Conservation (phyloP, 2,888 invertebrate species). For the Leptura quadrifasciata region DNA sequence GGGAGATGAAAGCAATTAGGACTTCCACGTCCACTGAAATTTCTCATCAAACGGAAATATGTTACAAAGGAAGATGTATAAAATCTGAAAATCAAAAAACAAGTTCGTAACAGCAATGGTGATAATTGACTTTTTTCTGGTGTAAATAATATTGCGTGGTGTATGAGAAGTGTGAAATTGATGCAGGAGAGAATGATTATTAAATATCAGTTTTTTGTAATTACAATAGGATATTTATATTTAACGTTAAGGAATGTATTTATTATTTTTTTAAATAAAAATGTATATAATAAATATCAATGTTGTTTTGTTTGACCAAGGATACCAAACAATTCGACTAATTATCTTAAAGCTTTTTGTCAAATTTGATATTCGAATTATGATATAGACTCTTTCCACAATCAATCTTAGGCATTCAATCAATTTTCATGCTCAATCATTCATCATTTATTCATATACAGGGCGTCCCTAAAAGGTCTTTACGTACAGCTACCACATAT, state of each 20-base stretch:
- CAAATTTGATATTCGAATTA: too few species aligned
- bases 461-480: too few species aligned
- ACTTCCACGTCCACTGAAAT: constrained; percentile 89
- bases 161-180: constrained; percentile 26
- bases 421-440: too few species aligned
- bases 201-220: constrained; percentile 30
- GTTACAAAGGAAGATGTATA: constrained; percentile 89
- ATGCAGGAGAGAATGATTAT: constrained; percentile 24
- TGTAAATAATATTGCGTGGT: constrained; percentile 44
- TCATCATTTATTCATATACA: too few species aligned
- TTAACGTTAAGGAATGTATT: constrained; percentile 39
- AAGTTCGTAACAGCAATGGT: constrained; percentile 44
- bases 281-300: constrained; percentile 35
- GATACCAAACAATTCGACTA: too few species aligned
- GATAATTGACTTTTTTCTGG: constrained; percentile 35
- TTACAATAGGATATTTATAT: constrained; percentile 38
- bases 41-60: constrained; percentile 91
- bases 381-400: too few species aligned
- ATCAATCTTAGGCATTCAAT: too few species aligned
- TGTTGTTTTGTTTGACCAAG: not conserved
- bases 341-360: too few species aligned
- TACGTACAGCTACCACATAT: too few species aligned
- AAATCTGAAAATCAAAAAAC: constrained; percentile 75
- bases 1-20: constrained; percentile 78
- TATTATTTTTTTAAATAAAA: constrained; percentile 44